Evolutionary conservation across 2,797 vertebrate genomes (phyloP).

Genomic region (Cryptoprocta ferox): DNA sequence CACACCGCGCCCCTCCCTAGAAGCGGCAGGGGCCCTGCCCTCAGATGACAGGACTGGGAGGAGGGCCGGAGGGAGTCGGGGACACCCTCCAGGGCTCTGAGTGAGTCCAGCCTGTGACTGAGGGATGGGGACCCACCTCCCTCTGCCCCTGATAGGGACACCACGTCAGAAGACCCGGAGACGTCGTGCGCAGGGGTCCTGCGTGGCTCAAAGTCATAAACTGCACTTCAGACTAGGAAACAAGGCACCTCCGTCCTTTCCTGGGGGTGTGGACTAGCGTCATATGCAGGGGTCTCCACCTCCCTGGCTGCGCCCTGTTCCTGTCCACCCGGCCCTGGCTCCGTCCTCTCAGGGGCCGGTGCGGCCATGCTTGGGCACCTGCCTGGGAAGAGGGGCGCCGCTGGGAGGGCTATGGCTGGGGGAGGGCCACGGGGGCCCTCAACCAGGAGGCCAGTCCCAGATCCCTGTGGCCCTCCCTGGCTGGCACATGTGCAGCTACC

Average conservation of each 20-base stretch:
- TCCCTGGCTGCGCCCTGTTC: background rate
- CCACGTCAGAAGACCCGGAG: background rate
- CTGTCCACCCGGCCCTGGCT: background rate
- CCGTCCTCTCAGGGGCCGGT: background rate
- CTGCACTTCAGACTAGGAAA: accelerated
- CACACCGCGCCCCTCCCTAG: background rate
- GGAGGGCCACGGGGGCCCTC: background rate
- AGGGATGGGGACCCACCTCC: too few species aligned
- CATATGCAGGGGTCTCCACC: background rate
- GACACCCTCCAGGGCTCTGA: too few species aligned
- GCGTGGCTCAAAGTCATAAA: background rate
- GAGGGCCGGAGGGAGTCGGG: accelerated
- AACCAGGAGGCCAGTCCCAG: accelerated
- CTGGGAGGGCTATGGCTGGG: background rate
- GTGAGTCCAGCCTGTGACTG: background rate
- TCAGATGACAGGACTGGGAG: background rate
- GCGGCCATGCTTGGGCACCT: background rate
- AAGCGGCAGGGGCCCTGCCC: background rate
- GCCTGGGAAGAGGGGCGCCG: background rate
- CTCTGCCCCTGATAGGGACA: too few species aligned
- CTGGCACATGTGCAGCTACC: background rate
- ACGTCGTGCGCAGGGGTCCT: background rate
- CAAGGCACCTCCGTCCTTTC: background rate
- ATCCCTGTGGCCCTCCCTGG: background rate
- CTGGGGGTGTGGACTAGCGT: background rate